A percentile compares a stretch with the other conserved stretches of the same genome.
Conservation (phyloP, 2,113 vertebrate genomes). For the Haliaeetus leucogaster region DNA sequence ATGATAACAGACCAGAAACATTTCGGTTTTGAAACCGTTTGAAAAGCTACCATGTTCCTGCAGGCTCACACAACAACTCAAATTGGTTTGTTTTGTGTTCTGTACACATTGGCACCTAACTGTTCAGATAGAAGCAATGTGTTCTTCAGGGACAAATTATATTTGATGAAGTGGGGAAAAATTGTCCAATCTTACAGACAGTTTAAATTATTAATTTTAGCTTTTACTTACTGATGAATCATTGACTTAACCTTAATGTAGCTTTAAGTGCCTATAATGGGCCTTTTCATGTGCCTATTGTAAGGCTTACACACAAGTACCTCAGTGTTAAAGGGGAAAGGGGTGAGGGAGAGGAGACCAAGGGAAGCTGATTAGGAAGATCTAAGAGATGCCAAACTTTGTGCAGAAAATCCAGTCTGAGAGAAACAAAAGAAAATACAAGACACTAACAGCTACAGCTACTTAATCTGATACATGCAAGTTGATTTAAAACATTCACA, state of each 20-base stretch:
- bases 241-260: not conserved
- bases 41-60: not conserved
- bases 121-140: not conserved
- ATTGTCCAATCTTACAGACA: not conserved
- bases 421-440: not conserved
- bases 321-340: not conserved
- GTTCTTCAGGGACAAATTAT: slow-evolving; percentile 21
- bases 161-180: slow-evolving; percentile 7
- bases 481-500: not conserved
- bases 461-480: not conserved
- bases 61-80: not conserved
- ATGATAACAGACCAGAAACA: not conserved
- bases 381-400: not conserved
- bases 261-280: not conserved
- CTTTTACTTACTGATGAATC: not conserved
- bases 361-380: not conserved
- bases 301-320: not conserved
- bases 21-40: not conserved
- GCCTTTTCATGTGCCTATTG: not conserved
- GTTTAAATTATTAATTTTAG: slow-evolving; percentile 10
- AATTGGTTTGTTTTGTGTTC: not conserved
- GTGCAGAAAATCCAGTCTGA: not conserved
- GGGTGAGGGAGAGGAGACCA: not conserved
- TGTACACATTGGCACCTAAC: not conserved
- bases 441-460: not conserved